Evolutionary conservation across 1,140 invertebrate species (phyloP), one percentile per base, ranked within the genome.

Genomic region (Trichogramma pretiosum): DNA sequence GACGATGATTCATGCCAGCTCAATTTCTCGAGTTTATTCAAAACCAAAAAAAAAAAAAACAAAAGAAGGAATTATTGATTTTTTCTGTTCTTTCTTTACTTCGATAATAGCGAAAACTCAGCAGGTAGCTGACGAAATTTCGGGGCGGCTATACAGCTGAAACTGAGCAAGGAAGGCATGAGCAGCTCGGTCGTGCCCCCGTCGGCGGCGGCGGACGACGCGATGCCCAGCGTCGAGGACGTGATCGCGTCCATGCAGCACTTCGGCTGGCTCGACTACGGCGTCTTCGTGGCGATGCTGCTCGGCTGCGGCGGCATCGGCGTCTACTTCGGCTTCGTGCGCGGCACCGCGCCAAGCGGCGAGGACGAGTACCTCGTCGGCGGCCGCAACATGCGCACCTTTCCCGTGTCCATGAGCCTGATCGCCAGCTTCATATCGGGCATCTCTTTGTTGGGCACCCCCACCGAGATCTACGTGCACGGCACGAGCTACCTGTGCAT

Each of bases 391-490:
- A 89, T 94, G 87, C 77, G 78, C 37, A 73, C 84, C 7, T 75
- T 89, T 53, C 87, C 89, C 0, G 80, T 91, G 11, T 80, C 83
- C 51, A 78, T 90, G 71, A 90, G 87, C 9, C 67, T 92, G 1
- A 80, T 89, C 50, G 84, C 89, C 17, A 86, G 82, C 77, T 86
- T 67, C 32, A 62, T 72, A 34, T 72, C 72, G 0, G 70, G 70
- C 2, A 72, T 87, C 43, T 84, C 84, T 1, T 60, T 87, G 1
- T 64, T 87, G 40, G 89, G 88, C 0, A 87, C 77, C 9, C 87
- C 88, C 0, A 87, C 86, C 1, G 88, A 92, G 65, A 73, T 90
- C n/a, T 92, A 92, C 59, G 66, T 85, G 5, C 84, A 85, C 56
- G 86, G 86, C 1, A 83, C 78, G 11, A 78, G 83, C 48, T 87